Base-by-base conservation (phyloP, 2,113 vertebrate genomes). In the Varanus salvator region DNA sequence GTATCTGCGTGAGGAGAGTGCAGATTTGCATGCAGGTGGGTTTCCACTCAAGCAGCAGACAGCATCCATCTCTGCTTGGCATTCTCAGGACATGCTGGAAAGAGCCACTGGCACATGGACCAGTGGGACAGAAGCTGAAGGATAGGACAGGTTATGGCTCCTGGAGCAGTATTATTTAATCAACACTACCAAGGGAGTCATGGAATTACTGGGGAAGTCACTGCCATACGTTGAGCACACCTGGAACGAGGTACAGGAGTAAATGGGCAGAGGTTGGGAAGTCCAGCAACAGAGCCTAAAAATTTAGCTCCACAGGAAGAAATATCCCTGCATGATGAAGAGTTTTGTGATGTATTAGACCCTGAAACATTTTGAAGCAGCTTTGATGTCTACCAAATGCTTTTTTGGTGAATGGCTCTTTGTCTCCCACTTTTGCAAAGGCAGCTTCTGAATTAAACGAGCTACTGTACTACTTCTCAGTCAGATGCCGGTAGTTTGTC, bases 31-130 rank as follows among this genome's bases (percentile, higher is more conserved):
- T 75, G 0, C 1, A 93, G 95, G 92, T 97, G 93, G 93, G 92
- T 96, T 97, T 97, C 96, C 96, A 96, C 86, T 86, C 0, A 87
- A 96, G 93, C 93, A 94, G 96, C 95, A 96, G 95, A 96, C 95
- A 95, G 91, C 14, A 81, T 87, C 91, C 85, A 0, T 89, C 95
- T 82, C 48, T 71, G 88, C 89, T 29, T 91, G 3, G 88, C 87
- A 85, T 93, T 80, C 94, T 84, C 8, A 0, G 89, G 90, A 85
- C 91, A 82, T 71, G 95, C 96, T 96, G 94, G 93, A 97, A 96
- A 96, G 96, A 96, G 95, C 96, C 94, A 92, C 71, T 78, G 19
- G 88, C 90, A 88, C 69, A 38, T 3, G 0, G 8, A 85, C 91
- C 1, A 0, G 38, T 90, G 80, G 94, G 94, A 92, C 93, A 89